Conservation (phyloP, 92 coral and sea anemone genomes). For the Pocillopora grandis region DNA sequence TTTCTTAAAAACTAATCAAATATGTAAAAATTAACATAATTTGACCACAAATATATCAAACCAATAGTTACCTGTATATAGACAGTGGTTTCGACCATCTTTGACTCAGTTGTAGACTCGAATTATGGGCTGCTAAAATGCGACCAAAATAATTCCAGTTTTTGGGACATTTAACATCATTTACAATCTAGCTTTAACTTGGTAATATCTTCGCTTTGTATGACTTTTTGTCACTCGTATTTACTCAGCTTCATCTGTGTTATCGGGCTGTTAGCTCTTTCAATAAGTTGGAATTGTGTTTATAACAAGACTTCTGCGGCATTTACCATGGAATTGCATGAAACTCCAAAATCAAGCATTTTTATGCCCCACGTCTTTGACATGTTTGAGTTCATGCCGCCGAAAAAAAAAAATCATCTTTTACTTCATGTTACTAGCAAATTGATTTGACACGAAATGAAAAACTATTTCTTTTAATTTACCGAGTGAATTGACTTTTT, state of each 20-base stretch:
- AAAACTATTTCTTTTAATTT: too few relatives aligned
- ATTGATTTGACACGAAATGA: too few relatives aligned
- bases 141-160: too few relatives aligned
- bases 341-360: not conserved
- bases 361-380: not conserved
- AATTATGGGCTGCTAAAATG: too few relatives aligned
- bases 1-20: not conserved
- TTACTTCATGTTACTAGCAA: too few relatives aligned
- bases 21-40: not conserved
- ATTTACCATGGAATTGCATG: not conserved
- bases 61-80: not conserved
- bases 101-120: too few relatives aligned
- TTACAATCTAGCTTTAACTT: not conserved
- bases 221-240: not conserved
- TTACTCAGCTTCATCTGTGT: conserved; percentile 7
- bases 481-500: too few relatives aligned
- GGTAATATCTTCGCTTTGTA: not conserved
- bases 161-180: not conserved
- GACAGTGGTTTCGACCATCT: too few relatives aligned
- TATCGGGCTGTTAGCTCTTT: not conserved
- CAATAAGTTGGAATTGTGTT: not conserved
- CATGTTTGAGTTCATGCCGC: too few relatives aligned
- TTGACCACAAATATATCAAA: not conserved
- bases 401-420: too few relatives aligned
- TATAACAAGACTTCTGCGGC: not conserved